Conservation (phyloP, 2,113 vertebrate genomes). For the Cheirogaleus medius region DNA sequence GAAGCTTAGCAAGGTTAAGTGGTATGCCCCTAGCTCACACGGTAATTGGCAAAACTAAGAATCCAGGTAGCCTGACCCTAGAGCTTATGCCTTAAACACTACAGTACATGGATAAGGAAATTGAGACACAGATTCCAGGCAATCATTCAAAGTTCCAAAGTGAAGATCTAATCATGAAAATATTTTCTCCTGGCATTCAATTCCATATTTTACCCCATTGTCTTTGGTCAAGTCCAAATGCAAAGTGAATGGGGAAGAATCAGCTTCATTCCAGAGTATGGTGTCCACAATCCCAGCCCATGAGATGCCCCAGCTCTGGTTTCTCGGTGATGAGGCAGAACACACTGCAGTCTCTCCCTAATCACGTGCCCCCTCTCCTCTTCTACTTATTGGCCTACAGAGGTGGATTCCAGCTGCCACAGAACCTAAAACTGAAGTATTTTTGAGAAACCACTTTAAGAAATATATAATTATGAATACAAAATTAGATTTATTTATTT, state of each 20-base stretch:
- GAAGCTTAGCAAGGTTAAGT: background rate
- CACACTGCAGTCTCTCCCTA: background rate
- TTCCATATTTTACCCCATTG: background rate
- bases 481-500: background rate
- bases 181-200: background rate
- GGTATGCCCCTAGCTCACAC: background rate
- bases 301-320: background rate
- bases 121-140: background rate
- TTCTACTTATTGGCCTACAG: background rate
- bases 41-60: background rate
- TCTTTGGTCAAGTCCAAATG: background rate
- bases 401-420: background rate
- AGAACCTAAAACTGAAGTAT: background rate
- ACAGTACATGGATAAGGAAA: background rate
- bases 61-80: background rate
- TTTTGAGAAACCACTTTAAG: background rate
- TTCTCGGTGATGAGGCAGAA: background rate
- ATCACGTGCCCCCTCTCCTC: background rate
- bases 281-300: background rate
- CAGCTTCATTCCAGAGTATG: background rate
- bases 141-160: background rate
- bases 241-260: background rate
- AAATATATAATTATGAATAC: background rate
- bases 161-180: background rate
- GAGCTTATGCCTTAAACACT: background rate